Conservation (phyloP, 2,888 invertebrate genomes). For the Ceramica pisi region DNA sequence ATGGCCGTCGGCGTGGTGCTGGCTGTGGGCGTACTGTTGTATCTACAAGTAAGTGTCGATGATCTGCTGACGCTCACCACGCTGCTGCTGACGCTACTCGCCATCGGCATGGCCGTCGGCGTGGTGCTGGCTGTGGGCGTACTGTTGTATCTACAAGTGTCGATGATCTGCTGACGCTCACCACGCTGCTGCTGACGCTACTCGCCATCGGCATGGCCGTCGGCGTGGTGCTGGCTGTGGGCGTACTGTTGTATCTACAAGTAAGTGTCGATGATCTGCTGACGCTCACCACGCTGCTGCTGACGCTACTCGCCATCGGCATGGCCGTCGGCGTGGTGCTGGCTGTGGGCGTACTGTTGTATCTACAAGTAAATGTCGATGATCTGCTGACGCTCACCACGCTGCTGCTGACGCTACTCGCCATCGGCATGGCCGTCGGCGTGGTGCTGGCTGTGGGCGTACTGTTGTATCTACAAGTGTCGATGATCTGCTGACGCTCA, state of each 20-base stretch:
- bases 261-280: neutral
- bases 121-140: neutral
- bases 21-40: conserved; percentile 88
- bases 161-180: neutral
- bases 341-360: neutral
- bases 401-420: conserved; percentile 95
- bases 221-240: neutral
- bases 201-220: neutral
- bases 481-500: conserved; percentile 88
- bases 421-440: no score
- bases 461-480: conserved; percentile 95
- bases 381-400: conserved; percentile 84
- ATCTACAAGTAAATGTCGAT: neutral
- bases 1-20: no score
- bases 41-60: conserved; percentile 93
- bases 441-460: conserved; percentile 98
- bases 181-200: no score
- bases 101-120: no score
- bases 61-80: neutral
- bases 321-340: no score
- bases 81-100: neutral
- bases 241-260: neutral
- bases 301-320: conserved; percentile 1
- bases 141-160: conserved; percentile 95
- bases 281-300: no score